Conservation (phyloP, 2,113 vertebrate genomes). For the Platichthys flesus region DNA sequence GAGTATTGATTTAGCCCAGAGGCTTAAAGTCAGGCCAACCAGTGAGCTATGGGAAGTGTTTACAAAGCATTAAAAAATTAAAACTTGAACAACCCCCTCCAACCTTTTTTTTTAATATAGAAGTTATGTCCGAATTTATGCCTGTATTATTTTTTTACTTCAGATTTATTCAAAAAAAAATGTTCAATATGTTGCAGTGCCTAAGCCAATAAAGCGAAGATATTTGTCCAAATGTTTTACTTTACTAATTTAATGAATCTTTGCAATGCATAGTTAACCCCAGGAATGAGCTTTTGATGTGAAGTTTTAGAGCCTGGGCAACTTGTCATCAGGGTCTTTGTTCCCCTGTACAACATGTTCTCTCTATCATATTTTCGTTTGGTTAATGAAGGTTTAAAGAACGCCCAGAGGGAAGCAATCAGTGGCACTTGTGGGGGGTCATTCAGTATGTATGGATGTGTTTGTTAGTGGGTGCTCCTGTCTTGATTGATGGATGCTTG, state of each 20-base stretch:
- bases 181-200: background rate
- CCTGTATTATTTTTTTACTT: background rate
- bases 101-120: background rate
- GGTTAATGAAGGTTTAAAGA: slow-evolving; percentile 31
- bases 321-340: background rate
- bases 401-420: slow-evolving; percentile 16
- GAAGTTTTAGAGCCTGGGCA: background rate
- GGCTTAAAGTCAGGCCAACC: slow-evolving; percentile 26
- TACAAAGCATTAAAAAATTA: slow-evolving; percentile 9
- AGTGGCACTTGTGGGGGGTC: background rate
- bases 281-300: background rate
- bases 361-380: background rate
- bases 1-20: slow-evolving; percentile 35
- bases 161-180: background rate
- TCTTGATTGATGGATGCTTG: slow-evolving; percentile 77
- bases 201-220: too few species aligned
- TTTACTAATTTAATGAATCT: too few species aligned
- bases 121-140: background rate
- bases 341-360: background rate
- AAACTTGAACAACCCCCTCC: background rate
- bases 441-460: slow-evolving; percentile 41
- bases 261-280: background rate
- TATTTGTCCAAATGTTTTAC: background rate
- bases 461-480: slow-evolving; percentile 46
- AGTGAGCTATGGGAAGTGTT: slow-evolving; percentile 14